Conservation (phyloP, 2,113 vertebrate species). For the Sphaerodactylus townsendi region DNA sequence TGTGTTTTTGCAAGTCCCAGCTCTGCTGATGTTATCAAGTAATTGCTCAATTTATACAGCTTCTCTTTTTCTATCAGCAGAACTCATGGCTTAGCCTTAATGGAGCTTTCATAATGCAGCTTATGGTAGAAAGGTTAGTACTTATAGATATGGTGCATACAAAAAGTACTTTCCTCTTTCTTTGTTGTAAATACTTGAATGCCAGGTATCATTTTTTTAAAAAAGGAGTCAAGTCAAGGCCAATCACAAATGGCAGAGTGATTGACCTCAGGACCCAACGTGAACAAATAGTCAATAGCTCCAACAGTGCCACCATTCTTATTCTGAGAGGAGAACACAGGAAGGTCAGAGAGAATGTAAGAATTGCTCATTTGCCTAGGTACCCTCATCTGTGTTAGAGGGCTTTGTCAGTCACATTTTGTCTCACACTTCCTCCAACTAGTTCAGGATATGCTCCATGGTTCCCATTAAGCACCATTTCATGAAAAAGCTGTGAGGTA, state of each 20-base stretch:
- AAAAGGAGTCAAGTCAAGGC: neutral
- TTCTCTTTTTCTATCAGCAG: constrained; percentile 22
- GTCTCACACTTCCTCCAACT: too few species aligned
- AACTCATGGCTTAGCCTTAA: constrained; percentile 9
- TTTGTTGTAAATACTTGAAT: constrained; percentile 31
- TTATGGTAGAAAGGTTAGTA: neutral
- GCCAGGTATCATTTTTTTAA: neutral
- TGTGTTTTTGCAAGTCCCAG: constrained; percentile 28
- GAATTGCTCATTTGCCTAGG: too few species aligned
- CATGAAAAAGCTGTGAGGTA: too few species aligned
- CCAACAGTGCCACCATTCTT: too few species aligned
- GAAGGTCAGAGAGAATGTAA: too few species aligned
- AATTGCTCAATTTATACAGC: constrained; percentile 34
- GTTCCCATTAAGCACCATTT: too few species aligned
- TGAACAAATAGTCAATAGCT: too few species aligned
- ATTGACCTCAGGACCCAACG: too few species aligned
- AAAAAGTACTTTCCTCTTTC: constrained; percentile 6
- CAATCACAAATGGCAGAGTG: neutral
- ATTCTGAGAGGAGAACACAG: too few species aligned
- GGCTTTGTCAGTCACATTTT: too few species aligned
- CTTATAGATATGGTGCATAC: neutral
- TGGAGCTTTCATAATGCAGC: constrained; percentile 18
- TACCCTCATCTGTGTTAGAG: too few species aligned
- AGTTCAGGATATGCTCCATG: too few species aligned
- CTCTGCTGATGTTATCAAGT: constrained; percentile 37